Evolutionary conservation across 2,797 vertebrate genomes (phyloP).

Genomic region (Rhabdophis nuchalis): DNA sequence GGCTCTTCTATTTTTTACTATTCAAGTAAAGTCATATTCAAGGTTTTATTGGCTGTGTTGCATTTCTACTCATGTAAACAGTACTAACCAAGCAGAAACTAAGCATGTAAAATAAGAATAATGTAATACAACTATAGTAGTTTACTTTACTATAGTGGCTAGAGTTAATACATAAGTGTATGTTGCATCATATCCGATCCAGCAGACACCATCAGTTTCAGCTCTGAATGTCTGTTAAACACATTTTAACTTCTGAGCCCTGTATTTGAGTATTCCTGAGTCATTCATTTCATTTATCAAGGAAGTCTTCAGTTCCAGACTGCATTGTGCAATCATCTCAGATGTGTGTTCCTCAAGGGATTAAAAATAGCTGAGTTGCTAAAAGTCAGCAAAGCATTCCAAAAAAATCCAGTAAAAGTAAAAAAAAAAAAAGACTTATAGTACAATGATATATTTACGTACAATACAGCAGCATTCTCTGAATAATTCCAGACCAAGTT

Average conservation of each 20-base stretch:
- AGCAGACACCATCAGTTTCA: not conserved
- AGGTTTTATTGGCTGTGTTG: not conserved
- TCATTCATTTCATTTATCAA: not conserved
- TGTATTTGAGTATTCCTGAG: not conserved
- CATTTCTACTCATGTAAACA: not conserved
- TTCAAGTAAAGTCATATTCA: not conserved
- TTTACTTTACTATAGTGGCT: not conserved
- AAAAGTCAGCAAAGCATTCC: not conserved
- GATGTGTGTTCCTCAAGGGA: not conserved
- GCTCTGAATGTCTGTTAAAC: not conserved
- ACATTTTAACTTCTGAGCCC: not conserved
- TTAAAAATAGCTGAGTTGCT: not conserved
- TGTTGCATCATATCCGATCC: not conserved
- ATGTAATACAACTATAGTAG: not conserved
- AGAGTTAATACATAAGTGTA: not conserved
- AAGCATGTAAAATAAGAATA: not conserved
- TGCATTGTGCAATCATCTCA: not conserved
- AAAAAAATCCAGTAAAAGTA: not conserved
- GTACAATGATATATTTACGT: not conserved
- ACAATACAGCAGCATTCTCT: not conserved
- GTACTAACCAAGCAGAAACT: not conserved
- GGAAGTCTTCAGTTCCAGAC: not conserved
- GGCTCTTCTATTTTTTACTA: not conserved
- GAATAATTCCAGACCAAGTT: not conserved
- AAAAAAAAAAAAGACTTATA: not conserved